A percentile compares a stretch with the other conserved stretches of the same genome.
Conservation (phyloP, 1,140 invertebrate genomes). For the Psilanteris sp. region DNA sequence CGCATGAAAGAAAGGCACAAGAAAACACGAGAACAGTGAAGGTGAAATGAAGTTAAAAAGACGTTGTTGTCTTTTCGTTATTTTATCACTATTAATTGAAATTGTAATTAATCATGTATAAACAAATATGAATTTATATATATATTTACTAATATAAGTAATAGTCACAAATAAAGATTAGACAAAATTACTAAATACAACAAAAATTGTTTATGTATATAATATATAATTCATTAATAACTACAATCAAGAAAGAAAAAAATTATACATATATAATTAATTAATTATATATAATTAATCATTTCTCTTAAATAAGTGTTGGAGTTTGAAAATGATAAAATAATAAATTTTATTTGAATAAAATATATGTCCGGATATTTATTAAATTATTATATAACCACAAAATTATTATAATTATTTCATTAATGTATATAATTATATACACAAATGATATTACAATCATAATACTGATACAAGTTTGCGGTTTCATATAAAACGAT, state of each 20-base stretch:
- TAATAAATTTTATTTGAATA: too few relatives aligned
- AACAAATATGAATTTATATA: not conserved
- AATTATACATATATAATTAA: too few relatives aligned
- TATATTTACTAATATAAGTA: too few relatives aligned
- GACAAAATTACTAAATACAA: too few relatives aligned
- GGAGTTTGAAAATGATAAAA: too few relatives aligned
- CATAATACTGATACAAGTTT: constrained; percentile 11
- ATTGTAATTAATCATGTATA: not conserved
- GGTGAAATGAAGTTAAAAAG: constrained; percentile 39
- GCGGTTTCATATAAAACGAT: constrained; percentile 8
- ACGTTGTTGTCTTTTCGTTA: constrained; percentile 25
- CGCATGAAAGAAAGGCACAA: constrained; percentile 45
- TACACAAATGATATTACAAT: constrained; percentile 13
- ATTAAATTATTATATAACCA: not conserved
- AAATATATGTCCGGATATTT: too few relatives aligned
- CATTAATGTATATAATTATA: not conserved
- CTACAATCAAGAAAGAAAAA: too few relatives aligned
- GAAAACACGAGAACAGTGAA: constrained; percentile 32
- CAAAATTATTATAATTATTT: not conserved
- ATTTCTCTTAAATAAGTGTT: too few relatives aligned
- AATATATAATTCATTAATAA: too few relatives aligned
- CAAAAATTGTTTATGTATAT: too few relatives aligned
- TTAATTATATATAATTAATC: too few relatives aligned
- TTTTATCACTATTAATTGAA: constrained; percentile 6
- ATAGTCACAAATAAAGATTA: too few relatives aligned